phyloP scores from a whole-genome alignment of 1,140 invertebrate species.

The Macrobrachium nipponense region DNA sequence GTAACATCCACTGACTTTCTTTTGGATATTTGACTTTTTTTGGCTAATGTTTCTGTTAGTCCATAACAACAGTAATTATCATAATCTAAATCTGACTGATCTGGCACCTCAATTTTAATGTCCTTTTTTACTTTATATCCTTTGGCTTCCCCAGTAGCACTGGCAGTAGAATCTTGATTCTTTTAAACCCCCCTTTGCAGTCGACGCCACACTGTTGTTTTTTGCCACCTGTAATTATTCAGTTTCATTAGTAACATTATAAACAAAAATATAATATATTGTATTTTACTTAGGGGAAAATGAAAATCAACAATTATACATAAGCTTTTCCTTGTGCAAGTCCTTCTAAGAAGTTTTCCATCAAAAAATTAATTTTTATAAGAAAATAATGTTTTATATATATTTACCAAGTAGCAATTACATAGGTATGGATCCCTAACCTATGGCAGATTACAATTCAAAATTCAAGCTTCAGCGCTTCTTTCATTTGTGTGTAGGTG shows the following conservation, averaged over 20 bases:
- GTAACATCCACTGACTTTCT: background rate
- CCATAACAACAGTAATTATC: background rate
- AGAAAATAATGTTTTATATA: too few relatives aligned
- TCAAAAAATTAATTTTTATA: too few relatives aligned
- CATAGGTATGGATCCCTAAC: too few relatives aligned
- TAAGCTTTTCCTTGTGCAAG: too few relatives aligned
- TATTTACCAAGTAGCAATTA: too few relatives aligned
- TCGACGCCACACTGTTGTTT: slow-evolving; percentile 27
- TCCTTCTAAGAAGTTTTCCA: too few relatives aligned
- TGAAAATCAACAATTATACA: too few relatives aligned
- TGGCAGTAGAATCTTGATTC: background rate
- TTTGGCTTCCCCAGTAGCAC: background rate
- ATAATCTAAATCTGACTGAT: background rate
- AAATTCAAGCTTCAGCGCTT: too few relatives aligned
- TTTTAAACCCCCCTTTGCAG: slow-evolving; percentile 21
- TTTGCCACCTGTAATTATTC: slow-evolving; percentile 2
- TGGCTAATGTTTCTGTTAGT: background rate
- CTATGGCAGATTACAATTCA: too few relatives aligned
- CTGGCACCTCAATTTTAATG: background rate
- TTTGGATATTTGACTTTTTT: background rate
- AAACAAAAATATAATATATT: background rate
- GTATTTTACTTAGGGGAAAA: background rate
- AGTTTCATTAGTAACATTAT: background rate
- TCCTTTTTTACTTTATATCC: background rate
- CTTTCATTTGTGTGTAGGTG: too few relatives aligned